These are phyloP conservation scores for Trilocha varians DNA, from an alignment of 2,888 invertebrate genomes.

Conservation along the genomic window DNA sequence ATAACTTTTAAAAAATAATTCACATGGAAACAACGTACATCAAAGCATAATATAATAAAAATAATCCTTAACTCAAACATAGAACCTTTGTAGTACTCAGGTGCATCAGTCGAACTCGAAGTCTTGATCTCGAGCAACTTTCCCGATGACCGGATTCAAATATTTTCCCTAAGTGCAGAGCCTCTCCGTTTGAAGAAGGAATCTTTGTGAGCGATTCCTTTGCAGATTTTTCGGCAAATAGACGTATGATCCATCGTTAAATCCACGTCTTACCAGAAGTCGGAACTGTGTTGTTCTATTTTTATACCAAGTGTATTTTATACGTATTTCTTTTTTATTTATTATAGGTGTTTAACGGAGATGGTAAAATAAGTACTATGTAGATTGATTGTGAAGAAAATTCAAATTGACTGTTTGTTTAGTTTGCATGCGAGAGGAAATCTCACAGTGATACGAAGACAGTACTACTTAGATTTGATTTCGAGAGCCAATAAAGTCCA, in stretches of 20 bases:
- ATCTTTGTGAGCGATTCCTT: conserved; percentile 30
- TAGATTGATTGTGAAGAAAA: too few relatives aligned
- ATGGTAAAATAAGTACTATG: too few relatives aligned
- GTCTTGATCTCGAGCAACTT: conserved; percentile 27
- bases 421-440: too few relatives aligned
- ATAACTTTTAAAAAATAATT: too few relatives aligned
- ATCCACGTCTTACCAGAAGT: conserved; percentile 12
- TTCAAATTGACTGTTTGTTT: too few relatives aligned
- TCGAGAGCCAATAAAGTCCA: too few relatives aligned
- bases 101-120: conserved; percentile 34
- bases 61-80: conserved; percentile 22
- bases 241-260: conserved; percentile 24
- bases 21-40: conserved; percentile 5
- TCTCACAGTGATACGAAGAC: too few relatives aligned
- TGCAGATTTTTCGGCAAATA: conserved; percentile 31
- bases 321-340: too few relatives aligned
- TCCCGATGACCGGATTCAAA: conserved; percentile 48
- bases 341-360: too few relatives aligned
- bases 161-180: conserved; percentile 51
- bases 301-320: background rate
- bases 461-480: too few relatives aligned
- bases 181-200: conserved; percentile 38
- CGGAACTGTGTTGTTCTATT: conserved; percentile 1
- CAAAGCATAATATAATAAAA: background rate
- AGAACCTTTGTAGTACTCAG: conserved; percentile 29